Evolutionary conservation across 1,140 invertebrate species (phyloP), one percentile per base, ranked within the genome.

Genomic region (Trissolcus basalis): DNA sequence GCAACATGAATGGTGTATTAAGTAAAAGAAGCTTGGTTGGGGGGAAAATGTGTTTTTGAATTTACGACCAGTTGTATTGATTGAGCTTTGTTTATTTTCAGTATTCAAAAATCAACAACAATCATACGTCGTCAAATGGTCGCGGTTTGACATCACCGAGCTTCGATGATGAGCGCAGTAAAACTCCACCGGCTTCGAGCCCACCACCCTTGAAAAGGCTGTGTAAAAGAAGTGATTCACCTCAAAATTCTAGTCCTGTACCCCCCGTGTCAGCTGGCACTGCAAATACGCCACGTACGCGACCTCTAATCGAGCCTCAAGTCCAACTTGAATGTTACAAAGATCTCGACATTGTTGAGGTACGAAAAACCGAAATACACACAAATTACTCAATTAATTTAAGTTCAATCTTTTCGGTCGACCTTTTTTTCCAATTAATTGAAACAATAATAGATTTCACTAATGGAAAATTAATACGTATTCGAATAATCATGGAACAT

Each of bases 311-410:
- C 47, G 87, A 89, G 80, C 87, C 87, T 53, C 87, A 89, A 83
- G 87, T 89, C 81, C 87, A 89, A 80, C 86, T 88, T 64, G 87
- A 89, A 81, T 88, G 87, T 80, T 89, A 87, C 55, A 89, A 89
- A 84, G 87, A 88, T 83, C 81, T 87, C 70, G 87, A 89, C 79
- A 81, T 87, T 78, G 86, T 89, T 81, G 87, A 88, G 87, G 88
- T 89, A 77, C 56, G 74, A 50, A 56, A 67, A 63, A 32, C 58
- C 36, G 3, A 39, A 39, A 39, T 39, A n/a, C 9, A 39, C n/a
- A 1, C 19, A 27, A 27, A 27, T 27, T 27, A 3, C 2, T 39
- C 36, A 4, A 4, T 39, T 8, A 8, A 39, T 39, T 39, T 39
- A 4, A 27, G 2, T 27, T 27, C 19, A 27, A 27, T 27, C 19